Evolutionary conservation across 1,140 invertebrate species (phyloP), one percentile per base, ranked within the genome.

Genomic region (Oscheius sp.): DNA sequence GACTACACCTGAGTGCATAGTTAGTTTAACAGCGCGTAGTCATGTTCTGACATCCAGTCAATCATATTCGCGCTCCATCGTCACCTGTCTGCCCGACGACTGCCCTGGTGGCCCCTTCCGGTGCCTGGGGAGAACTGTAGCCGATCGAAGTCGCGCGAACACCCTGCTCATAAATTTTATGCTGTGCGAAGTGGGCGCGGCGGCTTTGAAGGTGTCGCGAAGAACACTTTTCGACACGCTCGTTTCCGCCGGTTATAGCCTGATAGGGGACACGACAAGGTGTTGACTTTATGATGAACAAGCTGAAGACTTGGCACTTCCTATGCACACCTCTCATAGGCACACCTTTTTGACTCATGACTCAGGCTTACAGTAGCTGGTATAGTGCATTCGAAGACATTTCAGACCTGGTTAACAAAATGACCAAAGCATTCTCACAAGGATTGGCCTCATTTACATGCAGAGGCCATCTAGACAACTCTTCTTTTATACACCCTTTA

Each of bases 31-130:
- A 55, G 7, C 49, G 49, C 23, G 23, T 7, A 13, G 49, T 26
- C 49, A 55, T 55, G 49, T 55, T 55, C 49, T 55, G 49, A 55
- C 49, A 55, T 55, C 49, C 28, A 55, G 49, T 55, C 49, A 55
- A 55, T 55, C 49, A 55, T 55, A 55, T 55, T 55, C 49, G 49
- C 49, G 49, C 49, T 55, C 49, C 7, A 4, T 15, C 23, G 49
- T 20, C 49, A 55, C 15, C 49, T 55, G 49, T 23, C 28, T 10
- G 15, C 7, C 23, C 49, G 23, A 23, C 49, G 7, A 7, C 49
- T 7, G n/a, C n/a, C n/a, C n/a, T n/a, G n/a, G n/a, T n/a, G n/a
- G n/a, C n/a, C n/a, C n/a, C 38, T 42, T 42, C 38, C 49, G 49
- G 23, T 13, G 23, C 7, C 23, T 55, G 23, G 23, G 4, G 49